Evolutionary conservation across 2,797 vertebrate genomes (phyloP), one percentile per base, ranked within the genome.

Genomic region (Momotus momota): DNA sequence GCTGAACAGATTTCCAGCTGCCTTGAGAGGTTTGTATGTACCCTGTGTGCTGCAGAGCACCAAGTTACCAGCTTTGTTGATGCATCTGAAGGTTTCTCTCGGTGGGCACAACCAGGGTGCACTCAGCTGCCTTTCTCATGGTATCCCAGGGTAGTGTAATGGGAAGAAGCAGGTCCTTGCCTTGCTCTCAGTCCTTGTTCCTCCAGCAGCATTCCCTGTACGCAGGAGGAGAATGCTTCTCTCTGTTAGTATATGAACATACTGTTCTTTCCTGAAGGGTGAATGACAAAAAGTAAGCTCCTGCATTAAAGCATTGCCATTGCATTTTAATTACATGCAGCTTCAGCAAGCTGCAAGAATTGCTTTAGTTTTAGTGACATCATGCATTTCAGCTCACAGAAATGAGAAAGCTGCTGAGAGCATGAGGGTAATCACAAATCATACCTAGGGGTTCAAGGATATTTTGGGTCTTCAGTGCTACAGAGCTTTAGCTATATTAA

Each of bases 51-150:
- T 25, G 13, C 2, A 5, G 9, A 33, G 31, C 49, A 74, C 5
- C 10, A 15, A 35, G 11, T 62, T 12, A 26, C 11, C 33, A 62
- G 58, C 22, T 69, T 38, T 74, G 7, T 17, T 58, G 43, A 5
- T 20, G 23, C 15, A 20, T 1, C 40, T 69, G 46, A 12, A 72
- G 19, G 38, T 40, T 90, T 35, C 20, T 69, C 14, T 23, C 41
- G 20, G 17, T 2, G 0, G 0, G 0, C 6, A 17, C 1, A 10
- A 23, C 8, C 2, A 1, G 0, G 0, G 21, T 29, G 26, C 6
- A 9, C 14, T 27, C 3, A 3, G 27, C 14, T 4, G 81, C 16
- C 40, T 48, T 66, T 66, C 14, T 35, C 0, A 1, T 49, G 25
- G 9, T 27, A 9, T 20, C 41, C 15, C 29, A 51, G 46, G 10